Percentiles rank a stretch among this genome's conserved stretches.
Evolutionary conservation across 2,113 vertebrate genomes (phyloP).

Genomic region (Callithrix jacchus): DNA sequence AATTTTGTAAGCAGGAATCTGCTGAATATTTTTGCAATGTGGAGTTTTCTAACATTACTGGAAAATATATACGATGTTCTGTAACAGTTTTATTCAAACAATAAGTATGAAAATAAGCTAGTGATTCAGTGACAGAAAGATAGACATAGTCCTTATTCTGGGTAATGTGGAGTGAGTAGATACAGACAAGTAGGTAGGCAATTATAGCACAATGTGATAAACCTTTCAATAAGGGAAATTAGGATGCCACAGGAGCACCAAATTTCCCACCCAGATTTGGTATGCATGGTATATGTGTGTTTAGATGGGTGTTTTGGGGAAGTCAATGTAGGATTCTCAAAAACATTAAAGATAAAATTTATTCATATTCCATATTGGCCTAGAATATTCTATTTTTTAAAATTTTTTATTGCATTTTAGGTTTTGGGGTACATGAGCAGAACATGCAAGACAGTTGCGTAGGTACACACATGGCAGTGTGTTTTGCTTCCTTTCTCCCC

Average conservation of each 20-base stretch:
- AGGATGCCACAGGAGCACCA: not conserved
- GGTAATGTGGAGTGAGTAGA: not conserved
- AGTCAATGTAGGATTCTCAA: not conserved
- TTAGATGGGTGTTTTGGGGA: not conserved
- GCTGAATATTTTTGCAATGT: not conserved
- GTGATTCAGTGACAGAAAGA: not conserved
- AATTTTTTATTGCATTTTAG: too few relatives aligned
- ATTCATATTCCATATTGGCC: not conserved
- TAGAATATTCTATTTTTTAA: not conserved
- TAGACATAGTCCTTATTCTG: not conserved
- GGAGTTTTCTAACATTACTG: not conserved
- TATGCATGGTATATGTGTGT: not conserved
- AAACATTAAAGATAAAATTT: not conserved
- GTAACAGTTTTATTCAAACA: not conserved
- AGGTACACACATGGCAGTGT: too few relatives aligned
- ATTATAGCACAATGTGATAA: not conserved
- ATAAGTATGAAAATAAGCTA: not conserved
- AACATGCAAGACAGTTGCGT: too few relatives aligned
- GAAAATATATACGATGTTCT: not conserved
- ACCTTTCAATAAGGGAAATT: not conserved
- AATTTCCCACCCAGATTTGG: not conserved
- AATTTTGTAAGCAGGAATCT: not conserved
- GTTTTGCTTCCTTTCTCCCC: too few relatives aligned
- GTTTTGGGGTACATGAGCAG: too few relatives aligned
- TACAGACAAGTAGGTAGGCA: not conserved